A percentile compares a stretch with the other conserved stretches of the same genome.
These are phyloP conservation scores for Ypsolopha sequella DNA, from an alignment of 2,888 invertebrate species.

Conservation along the genomic window DNA sequence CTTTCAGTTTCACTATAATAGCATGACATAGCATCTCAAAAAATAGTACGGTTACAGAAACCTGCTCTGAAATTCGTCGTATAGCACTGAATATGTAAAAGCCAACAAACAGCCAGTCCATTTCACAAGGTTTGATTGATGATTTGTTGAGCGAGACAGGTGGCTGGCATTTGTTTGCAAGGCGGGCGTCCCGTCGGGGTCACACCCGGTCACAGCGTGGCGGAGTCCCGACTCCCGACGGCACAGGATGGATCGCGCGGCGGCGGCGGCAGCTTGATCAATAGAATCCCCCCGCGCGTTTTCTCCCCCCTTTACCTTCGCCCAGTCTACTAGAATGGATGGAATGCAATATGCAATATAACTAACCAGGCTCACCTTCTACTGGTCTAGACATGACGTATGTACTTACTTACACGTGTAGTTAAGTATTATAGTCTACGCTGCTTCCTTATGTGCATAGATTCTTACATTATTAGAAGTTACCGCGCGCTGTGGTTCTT, in stretches of 20 bases:
- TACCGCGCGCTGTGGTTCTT: background rate
- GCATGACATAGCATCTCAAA: no score
- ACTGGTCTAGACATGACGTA: background rate
- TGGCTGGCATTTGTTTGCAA: slow-evolving; percentile 15
- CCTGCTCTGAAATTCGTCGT: no score
- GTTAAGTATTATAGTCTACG: background rate
- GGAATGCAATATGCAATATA: slow-evolving; percentile 1
- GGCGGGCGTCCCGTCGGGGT: slow-evolving; percentile 42
- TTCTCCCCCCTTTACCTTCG: background rate
- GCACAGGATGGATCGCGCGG: slow-evolving; percentile 29
- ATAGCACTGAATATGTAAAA: no score
- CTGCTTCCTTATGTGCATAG: no score
- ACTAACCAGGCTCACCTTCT: background rate
- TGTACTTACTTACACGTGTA: background rate
- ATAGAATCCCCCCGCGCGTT: slow-evolving; percentile 30
- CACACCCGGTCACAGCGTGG: slow-evolving; percentile 49
- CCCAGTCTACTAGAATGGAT: background rate
- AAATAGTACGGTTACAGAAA: no score
- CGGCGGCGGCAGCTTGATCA: slow-evolving; percentile 27
- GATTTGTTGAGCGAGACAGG: no score
- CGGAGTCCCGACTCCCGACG: slow-evolving; percentile 35
- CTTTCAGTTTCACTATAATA: no score
- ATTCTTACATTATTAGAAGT: no score
- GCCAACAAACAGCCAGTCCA: no score
- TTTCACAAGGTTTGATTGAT: no score